Percentiles rank a stretch among this genome's conserved stretches.
These are phyloP conservation scores for Netelia fuscicornis DNA, from an alignment of 2,888 invertebrate genomes.

Conservation along the genomic window DNA sequence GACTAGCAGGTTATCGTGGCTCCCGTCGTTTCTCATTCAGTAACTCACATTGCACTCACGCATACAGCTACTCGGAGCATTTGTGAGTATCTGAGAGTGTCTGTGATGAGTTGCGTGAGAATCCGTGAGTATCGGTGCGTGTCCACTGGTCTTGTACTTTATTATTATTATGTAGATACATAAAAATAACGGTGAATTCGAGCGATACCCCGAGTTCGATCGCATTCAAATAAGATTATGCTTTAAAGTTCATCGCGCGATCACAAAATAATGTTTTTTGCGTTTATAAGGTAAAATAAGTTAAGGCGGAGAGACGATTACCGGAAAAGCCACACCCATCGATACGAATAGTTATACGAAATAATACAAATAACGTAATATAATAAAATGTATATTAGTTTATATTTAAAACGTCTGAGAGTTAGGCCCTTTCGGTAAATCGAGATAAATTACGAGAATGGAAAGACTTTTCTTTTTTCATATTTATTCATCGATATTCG, in stretches of 20 bases:
- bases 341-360: conserved; percentile 37
- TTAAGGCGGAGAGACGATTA: neutral
- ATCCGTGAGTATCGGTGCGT: too few relatives aligned
- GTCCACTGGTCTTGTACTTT: too few relatives aligned
- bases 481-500: neutral
- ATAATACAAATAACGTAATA: conserved; percentile 42
- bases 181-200: conserved; percentile 41
- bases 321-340: conserved; percentile 37
- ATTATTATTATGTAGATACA: too few relatives aligned
- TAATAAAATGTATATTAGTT: conserved; percentile 31
- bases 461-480: conserved; percentile 16
- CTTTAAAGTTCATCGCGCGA: conserved; percentile 32
- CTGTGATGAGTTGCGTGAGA: too few relatives aligned
- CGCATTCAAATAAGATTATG: conserved; percentile 27
- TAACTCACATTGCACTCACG: too few relatives aligned
- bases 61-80: too few relatives aligned
- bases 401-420: conserved; percentile 29
- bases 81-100: too few relatives aligned
- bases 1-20: too few relatives aligned
- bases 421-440: conserved; percentile 7
- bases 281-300: conserved; percentile 14
- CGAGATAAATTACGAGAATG: conserved; percentile 11
- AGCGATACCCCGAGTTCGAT: conserved; percentile 33
- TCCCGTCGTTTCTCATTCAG: too few relatives aligned
- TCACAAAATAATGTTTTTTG: conserved; percentile 15